Evolutionary conservation across 1,140 invertebrate species (phyloP).

Genomic region (Brachionus koreanus): DNA sequence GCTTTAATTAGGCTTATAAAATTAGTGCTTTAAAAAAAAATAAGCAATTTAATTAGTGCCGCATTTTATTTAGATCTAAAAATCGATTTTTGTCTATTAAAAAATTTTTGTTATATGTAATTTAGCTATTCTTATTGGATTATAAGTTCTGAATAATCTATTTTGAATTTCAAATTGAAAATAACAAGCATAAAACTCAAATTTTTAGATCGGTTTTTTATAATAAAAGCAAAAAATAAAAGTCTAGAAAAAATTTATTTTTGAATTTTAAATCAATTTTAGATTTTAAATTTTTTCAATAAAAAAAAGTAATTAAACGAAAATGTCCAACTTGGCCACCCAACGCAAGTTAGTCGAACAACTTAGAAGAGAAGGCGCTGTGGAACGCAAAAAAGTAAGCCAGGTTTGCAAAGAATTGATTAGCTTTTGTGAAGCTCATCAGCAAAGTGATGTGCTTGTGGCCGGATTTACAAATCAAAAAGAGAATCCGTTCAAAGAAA

Average conservation of each 20-base stretch:
- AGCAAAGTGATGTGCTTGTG: conserved; percentile 35
- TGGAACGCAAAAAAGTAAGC: conserved; percentile 44
- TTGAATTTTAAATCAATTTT: neutral
- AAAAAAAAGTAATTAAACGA: neutral
- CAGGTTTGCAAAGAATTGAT: conserved; percentile 44
- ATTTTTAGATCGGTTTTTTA: neutral
- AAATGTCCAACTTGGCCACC: conserved; percentile 38
- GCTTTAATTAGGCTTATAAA: neutral
- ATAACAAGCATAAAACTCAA: neutral
- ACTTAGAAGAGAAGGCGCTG: conserved; percentile 31
- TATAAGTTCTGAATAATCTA: neutral
- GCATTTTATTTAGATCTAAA: neutral
- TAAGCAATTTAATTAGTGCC: neutral
- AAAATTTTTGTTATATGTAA: neutral
- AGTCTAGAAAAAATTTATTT: neutral
- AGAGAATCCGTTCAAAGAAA: conserved; percentile 46
- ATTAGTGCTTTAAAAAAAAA: neutral
- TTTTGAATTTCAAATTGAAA: neutral
- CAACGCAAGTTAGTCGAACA: conserved; percentile 43
- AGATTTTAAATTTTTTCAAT: neutral
- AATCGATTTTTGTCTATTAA: neutral
- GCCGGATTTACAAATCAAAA: conserved; percentile 26
- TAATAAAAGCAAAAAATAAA: neutral
- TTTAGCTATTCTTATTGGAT: neutral
- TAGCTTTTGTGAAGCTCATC: conserved; percentile 43